Base-by-base conservation (phyloP, 2,113 vertebrate species). In the Tragelaphus scriptus region DNA sequence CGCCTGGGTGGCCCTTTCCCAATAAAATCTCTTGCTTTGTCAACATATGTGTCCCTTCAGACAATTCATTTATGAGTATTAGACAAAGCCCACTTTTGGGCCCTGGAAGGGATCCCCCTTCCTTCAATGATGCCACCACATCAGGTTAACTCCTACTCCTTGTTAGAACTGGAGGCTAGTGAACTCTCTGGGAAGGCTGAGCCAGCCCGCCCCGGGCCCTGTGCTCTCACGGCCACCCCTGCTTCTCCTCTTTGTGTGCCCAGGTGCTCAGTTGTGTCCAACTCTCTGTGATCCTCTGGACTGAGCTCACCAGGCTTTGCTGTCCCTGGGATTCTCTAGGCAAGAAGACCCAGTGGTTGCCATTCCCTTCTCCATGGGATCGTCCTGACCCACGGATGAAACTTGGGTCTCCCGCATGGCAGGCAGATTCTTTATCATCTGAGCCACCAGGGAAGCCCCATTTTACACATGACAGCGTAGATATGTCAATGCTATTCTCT, bases 281-380 rank as follows among this genome's bases (percentile, higher is more conserved):
- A 0, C 5, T 13, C 36, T 77, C 5, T 77, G 23, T 0, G 1
- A 14, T 25, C 71, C 23, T 36, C 11, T 77, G 23, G 71, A 44
- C 21, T 77, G 71, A 77, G 21, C 36, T 14, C 36, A 14, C 71
- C 71, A 44, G 36, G 11, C 36, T 77, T 26, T 23, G 44, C 71
- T 77, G 71, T 77, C 71, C 21, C 1, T 26, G 71, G 36, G 71
- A 44, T 77, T 44, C 36, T 44, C 71, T 3, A 44, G 71, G 23
- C 23, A 77, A 77, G 71, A 26, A 44, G 21, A 77, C 23, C 1
- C 12, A 77, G 71, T 44, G 71, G 71, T 77, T 77, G 68, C 11
- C 71, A 44, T 77, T 40, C 71, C 36, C 23, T 77, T 25, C 71
- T 3, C 71, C 36, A 77, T 13, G 36, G 36, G 23, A 26, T 77